Evolutionary conservation across 2,888 invertebrate genomes (phyloP).

Genomic region (Hyalella azteca): DNA sequence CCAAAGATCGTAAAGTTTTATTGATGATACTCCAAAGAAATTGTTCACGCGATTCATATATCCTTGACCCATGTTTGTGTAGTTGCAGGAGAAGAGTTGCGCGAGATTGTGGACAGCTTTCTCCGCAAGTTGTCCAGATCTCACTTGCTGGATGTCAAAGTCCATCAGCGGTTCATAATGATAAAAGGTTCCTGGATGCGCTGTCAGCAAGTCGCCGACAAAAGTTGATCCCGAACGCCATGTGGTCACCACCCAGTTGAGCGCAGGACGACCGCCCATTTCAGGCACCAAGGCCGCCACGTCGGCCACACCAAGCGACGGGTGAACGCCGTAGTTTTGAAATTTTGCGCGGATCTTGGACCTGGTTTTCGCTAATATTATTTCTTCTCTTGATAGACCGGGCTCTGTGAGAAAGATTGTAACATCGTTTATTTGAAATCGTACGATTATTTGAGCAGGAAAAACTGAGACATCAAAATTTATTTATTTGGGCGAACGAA

Average conservation of each 20-base stretch:
- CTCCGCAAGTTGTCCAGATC: conserved; percentile 75
- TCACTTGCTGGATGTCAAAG: conserved; percentile 81
- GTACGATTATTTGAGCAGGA: too few relatives aligned
- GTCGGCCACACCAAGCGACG: neutral
- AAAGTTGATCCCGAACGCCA: conserved; percentile 92
- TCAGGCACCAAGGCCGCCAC: conserved; percentile 72
- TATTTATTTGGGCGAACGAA: too few relatives aligned
- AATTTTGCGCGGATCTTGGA: too few relatives aligned
- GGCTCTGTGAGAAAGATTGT: too few relatives aligned
- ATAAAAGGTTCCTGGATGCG: conserved; percentile 85
- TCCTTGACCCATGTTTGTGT: conserved; percentile 73
- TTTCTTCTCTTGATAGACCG: too few relatives aligned
- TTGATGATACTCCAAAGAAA: too few relatives aligned
- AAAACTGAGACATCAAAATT: too few relatives aligned
- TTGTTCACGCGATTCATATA: too few relatives aligned
- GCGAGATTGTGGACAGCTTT: conserved; percentile 73
- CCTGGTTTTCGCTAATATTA: too few relatives aligned
- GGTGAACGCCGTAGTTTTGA: neutral
- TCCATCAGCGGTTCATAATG: conserved; percentile 88
- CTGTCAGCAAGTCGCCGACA: conserved; percentile 76
- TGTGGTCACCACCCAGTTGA: conserved; percentile 82
- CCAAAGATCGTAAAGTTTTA: too few relatives aligned
- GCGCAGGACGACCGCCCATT: conserved; percentile 74
- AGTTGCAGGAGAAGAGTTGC: conserved; percentile 78
- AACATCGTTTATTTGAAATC: too few relatives aligned